These are phyloP conservation scores for Idaea dimidiata DNA, from an alignment of 2,888 invertebrate genomes.

Conservation along the genomic window DNA sequence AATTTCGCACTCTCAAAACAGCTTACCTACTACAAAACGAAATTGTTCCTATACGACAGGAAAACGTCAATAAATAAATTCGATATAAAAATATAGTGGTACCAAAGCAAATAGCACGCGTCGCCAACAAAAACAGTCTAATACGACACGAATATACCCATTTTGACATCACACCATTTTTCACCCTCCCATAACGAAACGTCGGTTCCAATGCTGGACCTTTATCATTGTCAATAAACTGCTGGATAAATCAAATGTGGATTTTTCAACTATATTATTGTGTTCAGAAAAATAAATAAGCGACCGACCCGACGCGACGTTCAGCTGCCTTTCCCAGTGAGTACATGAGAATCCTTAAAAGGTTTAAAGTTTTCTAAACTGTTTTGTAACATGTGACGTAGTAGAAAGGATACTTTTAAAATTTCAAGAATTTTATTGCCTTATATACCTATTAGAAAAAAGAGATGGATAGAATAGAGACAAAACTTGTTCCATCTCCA, in stretches of 20 bases:
- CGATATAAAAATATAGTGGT: slow-evolving; percentile 2
- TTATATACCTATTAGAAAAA: no score
- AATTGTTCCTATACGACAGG: neutral
- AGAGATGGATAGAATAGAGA: no score
- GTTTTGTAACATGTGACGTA: neutral
- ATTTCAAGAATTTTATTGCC: no score
- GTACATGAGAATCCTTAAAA: neutral
- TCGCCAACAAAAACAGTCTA: slow-evolving; percentile 45
- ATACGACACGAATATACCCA: slow-evolving; percentile 40
- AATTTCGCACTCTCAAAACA: neutral
- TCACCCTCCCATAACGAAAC: slow-evolving; percentile 64
- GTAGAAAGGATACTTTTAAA: no score
- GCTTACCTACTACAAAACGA: neutral
- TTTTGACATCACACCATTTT: slow-evolving; percentile 55
- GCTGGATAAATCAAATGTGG: slow-evolving; percentile 57
- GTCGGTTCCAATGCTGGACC: slow-evolving; percentile 65
- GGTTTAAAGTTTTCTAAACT: neutral
- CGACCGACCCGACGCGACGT: no score
- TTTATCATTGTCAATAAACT: slow-evolving; percentile 72
- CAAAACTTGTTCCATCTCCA: no score
- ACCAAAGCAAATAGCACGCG: slow-evolving; percentile 15
- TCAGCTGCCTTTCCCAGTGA: neutral
- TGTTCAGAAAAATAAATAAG: neutral
- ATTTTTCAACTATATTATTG: neutral
- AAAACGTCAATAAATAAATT: neutral